These are phyloP conservation scores for Passerculus sandwichensis DNA, from an alignment of 2,797 vertebrate genomes.

Conservation along the genomic window DNA sequence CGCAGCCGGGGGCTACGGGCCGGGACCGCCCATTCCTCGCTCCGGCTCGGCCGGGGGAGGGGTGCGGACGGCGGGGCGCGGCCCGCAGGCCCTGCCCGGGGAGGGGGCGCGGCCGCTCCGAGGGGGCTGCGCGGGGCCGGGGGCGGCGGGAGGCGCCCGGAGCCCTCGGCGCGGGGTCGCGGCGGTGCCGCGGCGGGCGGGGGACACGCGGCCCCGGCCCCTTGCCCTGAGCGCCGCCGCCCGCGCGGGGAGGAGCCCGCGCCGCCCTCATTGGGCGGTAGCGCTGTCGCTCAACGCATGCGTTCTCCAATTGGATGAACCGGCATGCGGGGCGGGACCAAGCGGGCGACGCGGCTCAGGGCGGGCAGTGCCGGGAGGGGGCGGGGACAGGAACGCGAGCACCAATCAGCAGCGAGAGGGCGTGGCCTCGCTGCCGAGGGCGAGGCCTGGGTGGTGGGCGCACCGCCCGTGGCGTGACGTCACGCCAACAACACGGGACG, in stretches of 20 bases:
- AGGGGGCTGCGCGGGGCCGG: background rate
- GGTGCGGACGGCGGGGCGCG: background rate
- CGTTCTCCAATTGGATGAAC: background rate
- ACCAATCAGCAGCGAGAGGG: background rate
- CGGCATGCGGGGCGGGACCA: background rate
- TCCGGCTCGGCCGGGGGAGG: constrained; percentile 3
- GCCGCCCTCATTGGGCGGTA: background rate
- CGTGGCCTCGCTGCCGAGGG: fast-evolving
- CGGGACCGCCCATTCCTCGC: constrained; percentile 49
- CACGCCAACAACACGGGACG: background rate
- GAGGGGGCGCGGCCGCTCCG: background rate
- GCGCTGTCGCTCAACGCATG: fast-evolving
- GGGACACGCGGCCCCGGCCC: background rate
- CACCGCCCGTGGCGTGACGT: background rate
- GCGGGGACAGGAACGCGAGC: fast-evolving
- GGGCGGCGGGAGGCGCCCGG: background rate
- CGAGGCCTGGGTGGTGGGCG: background rate
- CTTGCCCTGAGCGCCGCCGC: background rate
- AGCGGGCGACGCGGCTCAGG: background rate
- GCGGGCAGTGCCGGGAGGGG: background rate
- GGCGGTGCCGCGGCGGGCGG: background rate
- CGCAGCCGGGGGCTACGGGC: constrained; percentile 38
- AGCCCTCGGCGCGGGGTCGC: background rate
- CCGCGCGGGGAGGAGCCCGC: background rate
- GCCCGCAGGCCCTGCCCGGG: background rate